Evolutionary conservation across 2,113 vertebrate species (phyloP).

Genomic region (Sylvia atricapilla): DNA sequence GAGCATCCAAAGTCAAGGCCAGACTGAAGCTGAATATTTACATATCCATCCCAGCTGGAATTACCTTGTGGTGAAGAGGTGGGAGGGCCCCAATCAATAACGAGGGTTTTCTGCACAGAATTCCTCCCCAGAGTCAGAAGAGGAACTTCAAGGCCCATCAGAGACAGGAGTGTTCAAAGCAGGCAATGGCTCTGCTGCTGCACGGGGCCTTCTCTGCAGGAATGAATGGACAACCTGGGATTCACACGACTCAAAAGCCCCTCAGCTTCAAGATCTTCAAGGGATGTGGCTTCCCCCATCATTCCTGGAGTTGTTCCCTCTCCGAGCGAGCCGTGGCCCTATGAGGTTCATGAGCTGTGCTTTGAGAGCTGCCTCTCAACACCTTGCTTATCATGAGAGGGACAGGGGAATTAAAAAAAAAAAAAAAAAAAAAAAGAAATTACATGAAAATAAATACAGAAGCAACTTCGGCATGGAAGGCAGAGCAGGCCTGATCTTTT

Average conservation of each 20-base stretch:
- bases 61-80: neutral
- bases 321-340: neutral
- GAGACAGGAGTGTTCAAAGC: neutral
- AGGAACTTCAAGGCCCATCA: neutral
- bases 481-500: constrained; percentile 64
- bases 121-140: neutral
- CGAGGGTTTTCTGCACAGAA: accelerated
- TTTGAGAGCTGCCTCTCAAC: neutral
- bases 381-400: neutral
- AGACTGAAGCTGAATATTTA: accelerated
- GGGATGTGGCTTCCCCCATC: neutral
- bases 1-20: neutral
- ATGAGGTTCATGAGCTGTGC: accelerated
- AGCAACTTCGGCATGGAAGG: constrained; percentile 3
- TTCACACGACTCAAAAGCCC: neutral
- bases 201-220: neutral
- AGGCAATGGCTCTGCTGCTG: neutral
- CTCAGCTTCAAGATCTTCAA: neutral
- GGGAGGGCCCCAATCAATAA: neutral
- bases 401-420: neutral
- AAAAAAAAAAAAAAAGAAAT: neutral
- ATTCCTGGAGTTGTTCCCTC: neutral
- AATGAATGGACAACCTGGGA: neutral
- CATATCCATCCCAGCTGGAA: neutral
- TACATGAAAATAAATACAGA: neutral